Conservation (phyloP, 2,888 invertebrate genomes). For the Campoplex capitator region DNA sequence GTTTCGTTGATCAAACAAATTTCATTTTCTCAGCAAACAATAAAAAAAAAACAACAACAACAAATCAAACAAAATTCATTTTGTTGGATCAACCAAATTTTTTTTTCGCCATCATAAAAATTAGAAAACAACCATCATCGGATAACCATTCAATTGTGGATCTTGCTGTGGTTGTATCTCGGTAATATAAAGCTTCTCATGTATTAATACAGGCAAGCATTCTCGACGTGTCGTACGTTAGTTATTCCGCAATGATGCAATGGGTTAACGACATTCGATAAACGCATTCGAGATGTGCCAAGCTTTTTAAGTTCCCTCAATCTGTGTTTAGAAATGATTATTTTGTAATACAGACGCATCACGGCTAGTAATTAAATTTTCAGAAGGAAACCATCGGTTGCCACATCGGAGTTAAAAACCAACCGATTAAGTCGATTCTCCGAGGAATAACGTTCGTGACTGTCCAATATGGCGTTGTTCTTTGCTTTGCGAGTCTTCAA, state of each 20-base stretch:
- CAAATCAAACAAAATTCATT: too few relatives aligned
- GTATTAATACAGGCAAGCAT: neutral
- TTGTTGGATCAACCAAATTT: too few relatives aligned
- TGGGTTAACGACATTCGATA: constrained; percentile 9
- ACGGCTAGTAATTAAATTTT: constrained; percentile 2
- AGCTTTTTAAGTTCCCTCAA: neutral
- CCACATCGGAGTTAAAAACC: neutral
- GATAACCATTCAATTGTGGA: neutral
- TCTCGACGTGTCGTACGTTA: neutral
- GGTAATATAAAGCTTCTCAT: constrained; percentile 1
- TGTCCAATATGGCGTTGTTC: neutral
- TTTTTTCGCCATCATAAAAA: neutral
- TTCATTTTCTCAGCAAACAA: too few relatives aligned
- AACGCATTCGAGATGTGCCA: constrained; percentile 16
- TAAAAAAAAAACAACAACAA: too few relatives aligned
- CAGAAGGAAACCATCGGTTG: neutral
- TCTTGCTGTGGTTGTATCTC: neutral
- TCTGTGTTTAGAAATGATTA: constrained; percentile 4
- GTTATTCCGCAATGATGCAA: constrained; percentile 16
- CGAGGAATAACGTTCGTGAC: neutral
- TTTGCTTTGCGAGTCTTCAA: neutral
- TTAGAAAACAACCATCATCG: neutral
- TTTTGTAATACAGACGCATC: constrained; percentile 2
- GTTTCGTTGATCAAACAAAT: too few relatives aligned
- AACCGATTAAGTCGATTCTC: neutral